phyloP scores from a whole-genome alignment of 2,888 invertebrate species.

The Disparrhopalites patrizii region DNA sequence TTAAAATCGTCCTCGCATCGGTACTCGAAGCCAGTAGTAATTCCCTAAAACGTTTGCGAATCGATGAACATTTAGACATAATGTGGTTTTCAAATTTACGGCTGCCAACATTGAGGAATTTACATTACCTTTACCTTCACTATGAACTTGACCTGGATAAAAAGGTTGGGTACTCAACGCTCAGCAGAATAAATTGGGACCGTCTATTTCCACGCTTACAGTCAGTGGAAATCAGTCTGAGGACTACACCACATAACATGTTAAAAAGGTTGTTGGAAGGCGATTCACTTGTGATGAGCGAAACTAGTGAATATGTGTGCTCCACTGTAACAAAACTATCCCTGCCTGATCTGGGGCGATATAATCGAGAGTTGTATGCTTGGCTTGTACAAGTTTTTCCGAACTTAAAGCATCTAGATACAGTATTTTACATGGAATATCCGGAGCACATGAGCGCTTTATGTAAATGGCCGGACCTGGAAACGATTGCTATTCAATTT shows the following conservation, averaged over 20 bases:
- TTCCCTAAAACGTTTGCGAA: neutral
- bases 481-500: neutral
- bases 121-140: neutral
- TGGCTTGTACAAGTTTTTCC: neutral
- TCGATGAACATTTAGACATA: neutral
- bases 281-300: neutral
- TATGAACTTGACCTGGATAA: neutral
- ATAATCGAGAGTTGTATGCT: neutral
- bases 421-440: neutral
- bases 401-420: neutral
- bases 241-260: neutral
- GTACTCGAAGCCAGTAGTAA: neutral
- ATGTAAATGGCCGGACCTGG: neutral
- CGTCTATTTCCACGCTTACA: neutral
- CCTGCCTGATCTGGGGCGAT: neutral
- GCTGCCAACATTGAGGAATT: neutral
- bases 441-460: neutral
- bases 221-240: neutral
- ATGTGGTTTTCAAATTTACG: neutral
- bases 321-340: neutral
- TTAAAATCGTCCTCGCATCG: neutral
- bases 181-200: neutral
- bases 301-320: neutral
- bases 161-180: neutral
- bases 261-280: neutral